Evolutionary conservation across 1,140 invertebrate species (phyloP).

Genomic region (Leptinotarsa defecta): DNA sequence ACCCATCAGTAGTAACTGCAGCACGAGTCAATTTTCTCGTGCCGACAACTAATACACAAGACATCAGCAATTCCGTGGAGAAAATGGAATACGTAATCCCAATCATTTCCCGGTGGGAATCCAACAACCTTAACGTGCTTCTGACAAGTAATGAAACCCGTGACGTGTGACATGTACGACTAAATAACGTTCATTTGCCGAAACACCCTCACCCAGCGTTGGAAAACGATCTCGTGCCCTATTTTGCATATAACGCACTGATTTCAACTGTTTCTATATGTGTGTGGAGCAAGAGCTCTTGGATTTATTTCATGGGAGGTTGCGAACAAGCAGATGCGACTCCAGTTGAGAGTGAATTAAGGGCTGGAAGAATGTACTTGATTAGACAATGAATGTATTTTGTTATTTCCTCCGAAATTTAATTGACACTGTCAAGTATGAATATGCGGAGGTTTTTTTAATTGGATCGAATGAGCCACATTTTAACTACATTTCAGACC

Average conservation of each 20-base stretch:
- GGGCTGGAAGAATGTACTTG: too few species aligned
- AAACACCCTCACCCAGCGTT: background rate
- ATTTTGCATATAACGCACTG: slow-evolving; percentile 6
- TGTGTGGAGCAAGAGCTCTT: background rate
- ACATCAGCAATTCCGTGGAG: slow-evolving; percentile 12
- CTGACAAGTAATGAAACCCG: slow-evolving; percentile 25
- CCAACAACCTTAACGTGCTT: slow-evolving; percentile 7
- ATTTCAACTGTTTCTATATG: slow-evolving; percentile 3
- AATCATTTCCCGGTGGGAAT: slow-evolving; percentile 24
- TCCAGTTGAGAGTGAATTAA: too few species aligned
- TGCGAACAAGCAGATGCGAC: background rate
- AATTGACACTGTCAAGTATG: too few species aligned
- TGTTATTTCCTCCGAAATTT: too few species aligned
- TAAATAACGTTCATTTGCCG: slow-evolving; percentile 6
- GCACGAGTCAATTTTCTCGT: slow-evolving; percentile 11
- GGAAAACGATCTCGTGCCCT: background rate
- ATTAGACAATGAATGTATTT: too few species aligned
- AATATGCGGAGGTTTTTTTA: too few species aligned
- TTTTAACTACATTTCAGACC: too few species aligned
- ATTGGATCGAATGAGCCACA: too few species aligned
- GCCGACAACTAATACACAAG: slow-evolving; percentile 10
- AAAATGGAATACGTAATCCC: slow-evolving; percentile 30
- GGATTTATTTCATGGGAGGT: background rate
- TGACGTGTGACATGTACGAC: slow-evolving; percentile 13
- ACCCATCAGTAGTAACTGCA: slow-evolving; percentile 11